Base-by-base conservation (phyloP, 2,797 vertebrate genomes). In the Eremophila alpestris region DNA sequence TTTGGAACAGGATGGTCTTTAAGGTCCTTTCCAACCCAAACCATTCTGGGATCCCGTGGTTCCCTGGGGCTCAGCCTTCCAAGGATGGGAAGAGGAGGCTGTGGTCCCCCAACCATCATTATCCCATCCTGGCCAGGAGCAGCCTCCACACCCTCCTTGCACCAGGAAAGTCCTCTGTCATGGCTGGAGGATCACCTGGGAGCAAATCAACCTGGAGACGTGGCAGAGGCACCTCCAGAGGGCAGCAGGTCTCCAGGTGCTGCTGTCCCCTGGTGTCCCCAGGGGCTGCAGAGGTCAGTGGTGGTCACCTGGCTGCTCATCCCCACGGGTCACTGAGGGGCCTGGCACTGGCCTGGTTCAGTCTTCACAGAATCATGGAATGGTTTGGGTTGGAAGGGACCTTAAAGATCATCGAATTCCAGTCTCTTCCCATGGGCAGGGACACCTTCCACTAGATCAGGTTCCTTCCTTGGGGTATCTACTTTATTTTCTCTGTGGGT, bases 231-330 rank as follows among this genome's bases (percentile, higher is more conserved):
- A 76, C 95, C 96, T 88, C 59, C 70, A 96, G 96, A 94, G 95
- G 96, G 95, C 91, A 95, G 95, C 88, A 96, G 90, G 83, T 59
- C 51, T 63, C 79, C 83, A 94, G 69, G 34, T 63, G 82, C 52
- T n/a, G 78, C 23, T 56, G 87, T 82, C 43, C 41, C 70, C 48
- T 63, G 36, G 4, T 38, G 63, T 76, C 64, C 71, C 49, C 63
- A 38, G 10, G 54, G 54, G 7, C 22, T 62, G 19, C 49, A 64
- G 38, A 7, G 12, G 7, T 43, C 71, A 11, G 2, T 5, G 36
- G 45, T 54, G 41, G 21, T 41, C 40, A 55, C 20, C 46, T 54
- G 38, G 21, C 32, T 78, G 46, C 46, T 76, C 40, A 6, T 30
- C 24, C 40, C 48, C 18, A 2, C 2, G 55, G 24, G 3, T 9